Percentiles rank a stretch among this genome's conserved stretches.
Conservation (phyloP, 30 jellyfish, hydroid and myxozoan species). For the Clytia hemisphaerica region DNA sequence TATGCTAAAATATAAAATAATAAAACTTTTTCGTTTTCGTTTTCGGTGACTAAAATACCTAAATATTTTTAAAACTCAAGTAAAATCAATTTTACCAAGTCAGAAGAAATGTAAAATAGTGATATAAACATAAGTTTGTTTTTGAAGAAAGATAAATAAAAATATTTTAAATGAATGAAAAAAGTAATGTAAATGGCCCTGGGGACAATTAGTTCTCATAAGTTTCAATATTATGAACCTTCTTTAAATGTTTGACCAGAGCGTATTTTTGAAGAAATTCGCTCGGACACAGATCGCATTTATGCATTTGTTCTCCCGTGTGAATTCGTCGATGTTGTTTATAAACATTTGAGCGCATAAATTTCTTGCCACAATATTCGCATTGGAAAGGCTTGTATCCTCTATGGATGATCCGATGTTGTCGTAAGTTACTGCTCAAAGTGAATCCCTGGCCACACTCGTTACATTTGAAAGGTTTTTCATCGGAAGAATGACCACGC, state of each 20-base stretch:
- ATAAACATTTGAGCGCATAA: conserved; percentile 95
- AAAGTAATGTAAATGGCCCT: too few relatives aligned
- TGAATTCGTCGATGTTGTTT: conserved; percentile 95
- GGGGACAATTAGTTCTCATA: conserved; percentile 61
- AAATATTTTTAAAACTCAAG: too few relatives aligned
- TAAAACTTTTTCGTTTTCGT: too few relatives aligned
- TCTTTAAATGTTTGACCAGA: conserved; percentile 90
- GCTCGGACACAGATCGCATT: conserved; percentile 92
- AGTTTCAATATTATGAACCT: conserved; percentile 86
- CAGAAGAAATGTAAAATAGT: too few relatives aligned
- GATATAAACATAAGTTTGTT: too few relatives aligned
- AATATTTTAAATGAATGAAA: too few relatives aligned
- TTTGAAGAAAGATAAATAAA: too few relatives aligned
- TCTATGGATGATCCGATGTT: conserved; percentile 90
- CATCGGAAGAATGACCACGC: conserved; percentile 97
- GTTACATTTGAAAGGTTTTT: conserved; percentile 92
- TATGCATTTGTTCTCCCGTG: conserved; percentile 98
- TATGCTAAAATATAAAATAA: too few relatives aligned
- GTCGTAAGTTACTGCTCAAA: conserved; percentile 91
- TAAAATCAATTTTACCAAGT: too few relatives aligned
- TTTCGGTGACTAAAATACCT: too few relatives aligned
- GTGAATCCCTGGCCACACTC: conserved; percentile 99
- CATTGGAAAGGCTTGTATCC: conserved; percentile 98
- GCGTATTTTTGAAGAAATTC: conserved; percentile 95
- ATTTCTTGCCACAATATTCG: conserved; percentile 95